These are phyloP conservation scores for Megaceryle torquata DNA, from an alignment of 2,113 vertebrate species.

Conservation along the genomic window DNA sequence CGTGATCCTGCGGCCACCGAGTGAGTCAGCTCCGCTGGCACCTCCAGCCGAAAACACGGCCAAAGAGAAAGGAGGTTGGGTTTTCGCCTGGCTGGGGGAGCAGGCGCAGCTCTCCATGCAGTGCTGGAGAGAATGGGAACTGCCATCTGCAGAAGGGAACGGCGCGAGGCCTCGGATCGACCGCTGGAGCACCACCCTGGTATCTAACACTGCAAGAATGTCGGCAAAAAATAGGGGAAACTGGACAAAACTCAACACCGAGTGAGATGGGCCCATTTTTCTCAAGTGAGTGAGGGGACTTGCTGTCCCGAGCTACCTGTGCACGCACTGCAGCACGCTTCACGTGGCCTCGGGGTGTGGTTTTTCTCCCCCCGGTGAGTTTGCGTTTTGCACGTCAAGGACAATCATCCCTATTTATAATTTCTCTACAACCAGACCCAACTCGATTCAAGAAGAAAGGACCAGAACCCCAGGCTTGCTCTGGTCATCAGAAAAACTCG, in stretches of 20 bases:
- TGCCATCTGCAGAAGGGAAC: not conserved
- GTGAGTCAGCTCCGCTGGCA: slow-evolving; percentile 31
- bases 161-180: not conserved
- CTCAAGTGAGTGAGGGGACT: not conserved
- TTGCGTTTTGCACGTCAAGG: not conserved
- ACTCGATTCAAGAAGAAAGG: not conserved
- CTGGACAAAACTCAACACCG: not conserved
- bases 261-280: not conserved
- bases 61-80: not conserved
- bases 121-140: not conserved
- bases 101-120: not conserved
- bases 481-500: not conserved
- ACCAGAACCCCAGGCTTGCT: not conserved
- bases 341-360: accelerated
- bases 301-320: accelerated
- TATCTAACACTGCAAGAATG: not conserved
- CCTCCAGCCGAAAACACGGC: not conserved
- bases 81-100: slow-evolving; percentile 18
- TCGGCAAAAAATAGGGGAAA: not conserved
- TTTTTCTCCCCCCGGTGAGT: not conserved
- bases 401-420: accelerated
- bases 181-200: not conserved
- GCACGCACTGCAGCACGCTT: not conserved
- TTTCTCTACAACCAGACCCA: not conserved
- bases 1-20: not conserved